phyloP scores from a whole-genome alignment of 2,113 vertebrate genomes.

The Salminus brasiliensis region DNA sequence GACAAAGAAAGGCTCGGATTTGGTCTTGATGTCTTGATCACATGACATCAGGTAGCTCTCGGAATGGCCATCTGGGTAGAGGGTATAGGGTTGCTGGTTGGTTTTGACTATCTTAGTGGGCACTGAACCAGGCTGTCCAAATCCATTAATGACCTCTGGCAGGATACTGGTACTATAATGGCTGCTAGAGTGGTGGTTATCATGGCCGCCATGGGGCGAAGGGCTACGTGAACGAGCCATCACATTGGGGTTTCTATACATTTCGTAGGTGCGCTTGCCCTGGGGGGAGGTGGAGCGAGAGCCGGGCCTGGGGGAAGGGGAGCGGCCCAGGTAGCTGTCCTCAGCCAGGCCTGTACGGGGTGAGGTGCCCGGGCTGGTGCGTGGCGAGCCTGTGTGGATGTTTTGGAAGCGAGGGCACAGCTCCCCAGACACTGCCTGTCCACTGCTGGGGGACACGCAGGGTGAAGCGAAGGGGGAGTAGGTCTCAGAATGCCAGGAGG shows the following conservation, averaged over 20 bases:
- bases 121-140: slow-evolving; percentile 81
- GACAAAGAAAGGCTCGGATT: slow-evolving; percentile 86
- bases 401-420: slow-evolving; percentile 94
- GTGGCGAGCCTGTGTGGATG: slow-evolving; percentile 95
- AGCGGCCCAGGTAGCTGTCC: slow-evolving; percentile 87
- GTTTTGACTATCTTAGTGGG: slow-evolving; percentile 94
- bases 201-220: slow-evolving; percentile 84
- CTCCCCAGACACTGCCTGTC: slow-evolving; percentile 83
- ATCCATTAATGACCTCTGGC: slow-evolving; percentile 84
- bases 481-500: slow-evolving; percentile 98
- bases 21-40: slow-evolving; percentile 87
- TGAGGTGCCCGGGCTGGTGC: slow-evolving; percentile 91
- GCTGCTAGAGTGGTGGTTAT: slow-evolving; percentile 74
- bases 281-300: slow-evolving; percentile 94
- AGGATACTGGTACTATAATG: slow-evolving; percentile 74
- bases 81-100: slow-evolving; percentile 82
- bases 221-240: slow-evolving; percentile 88
- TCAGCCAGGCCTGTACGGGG: slow-evolving; percentile 87
- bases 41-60: slow-evolving; percentile 86
- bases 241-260: slow-evolving; percentile 81
- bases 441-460: slow-evolving; percentile 95
- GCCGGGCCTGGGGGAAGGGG: slow-evolving; percentile 87
- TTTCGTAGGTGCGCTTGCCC: slow-evolving; percentile 94
- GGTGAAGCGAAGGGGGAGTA: slow-evolving; percentile 94
- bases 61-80: slow-evolving; percentile 82